Evolutionary conservation across 2,113 vertebrate genomes (phyloP), one percentile per base, ranked within the genome.

Genomic region (Hemichromis elongatus): DNA sequence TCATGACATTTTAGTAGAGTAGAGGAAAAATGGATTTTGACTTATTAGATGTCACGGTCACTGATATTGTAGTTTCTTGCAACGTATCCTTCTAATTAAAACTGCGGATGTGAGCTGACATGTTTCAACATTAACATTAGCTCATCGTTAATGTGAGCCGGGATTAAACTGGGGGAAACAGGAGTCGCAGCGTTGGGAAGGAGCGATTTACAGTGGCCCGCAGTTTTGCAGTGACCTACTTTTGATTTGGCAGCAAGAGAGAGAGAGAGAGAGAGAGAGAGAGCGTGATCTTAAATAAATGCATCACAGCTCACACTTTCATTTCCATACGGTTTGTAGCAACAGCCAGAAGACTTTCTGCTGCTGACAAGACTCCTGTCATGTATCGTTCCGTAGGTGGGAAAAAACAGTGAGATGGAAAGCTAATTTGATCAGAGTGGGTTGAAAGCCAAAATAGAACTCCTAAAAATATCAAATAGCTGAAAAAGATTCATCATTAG

Each of bases 161-260:
- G 35, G 53, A 75, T 75, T 75, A 52, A 52, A 75, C 6, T 33
- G 70, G 45, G 45, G 45, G 10, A 75, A 75, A 52, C 10, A 19
- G 70, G 45, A 53, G 83, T 35, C 35, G 21, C 18, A n/a, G 21
- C 42, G 54, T 82, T 35, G 2, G 24, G 73, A 77, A 47, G 73
- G 50, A 84, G 75, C 42, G 83, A 77, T 86, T 82, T 86, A 61
- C 86, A 85, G 73, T 77, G 85, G 85, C 56, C 80, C 82, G 61
- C 82, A 86, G 79, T 91, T 92, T 87, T 81, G 84, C 85, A 84
- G 59, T 94, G 93, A 93, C 94, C 93, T 92, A 94, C 83, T 94
- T 94, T 86, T 35, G 79, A 87, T 88, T 86, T 87, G 80, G 81
- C 87, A 82, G 80, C 16, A 7, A 21, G n/a, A 24, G 66, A 26